A percentile compares a stretch with the other conserved stretches of the same genome.
phyloP scores from a whole-genome alignment of 2,888 invertebrate genomes.

The Ormyrus pomaceus region DNA sequence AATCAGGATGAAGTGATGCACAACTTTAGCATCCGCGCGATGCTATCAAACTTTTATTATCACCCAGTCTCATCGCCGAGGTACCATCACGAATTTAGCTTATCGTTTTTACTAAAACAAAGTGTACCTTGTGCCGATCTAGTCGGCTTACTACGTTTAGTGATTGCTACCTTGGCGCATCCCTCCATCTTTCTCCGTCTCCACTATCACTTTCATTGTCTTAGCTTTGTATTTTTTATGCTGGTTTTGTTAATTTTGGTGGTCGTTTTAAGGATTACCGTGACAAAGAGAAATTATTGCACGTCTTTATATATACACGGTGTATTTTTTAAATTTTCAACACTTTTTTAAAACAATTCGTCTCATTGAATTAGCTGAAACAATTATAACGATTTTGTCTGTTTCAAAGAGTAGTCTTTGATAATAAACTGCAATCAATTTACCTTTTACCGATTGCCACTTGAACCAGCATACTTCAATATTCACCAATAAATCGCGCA shows the following conservation, averaged over 20 bases:
- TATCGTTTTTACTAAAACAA: conserved; percentile 24
- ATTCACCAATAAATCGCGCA: background rate
- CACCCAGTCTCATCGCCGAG: conserved; percentile 10
- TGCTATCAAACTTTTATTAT: conserved; percentile 41
- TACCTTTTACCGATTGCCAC: too few species aligned
- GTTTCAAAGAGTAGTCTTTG: too few species aligned
- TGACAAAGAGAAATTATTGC: too few species aligned
- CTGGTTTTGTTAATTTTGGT: too few species aligned
- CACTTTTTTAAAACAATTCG: too few species aligned
- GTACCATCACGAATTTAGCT: conserved; percentile 49
- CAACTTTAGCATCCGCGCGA: conserved; percentile 16
- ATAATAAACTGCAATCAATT: too few species aligned
- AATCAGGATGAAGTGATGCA: conserved; percentile 18
- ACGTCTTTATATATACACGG: too few species aligned
- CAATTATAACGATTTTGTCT: too few species aligned
- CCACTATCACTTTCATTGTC: conserved; percentile 32
- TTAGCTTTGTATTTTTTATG: background rate
- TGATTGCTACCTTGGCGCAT: conserved; percentile 4
- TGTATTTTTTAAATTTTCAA: too few species aligned
- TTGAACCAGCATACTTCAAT: too few species aligned
- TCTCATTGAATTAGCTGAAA: too few species aligned
- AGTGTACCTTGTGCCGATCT: conserved; percentile 7
- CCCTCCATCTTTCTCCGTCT: conserved; percentile 15
- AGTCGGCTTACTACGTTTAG: conserved; percentile 10
- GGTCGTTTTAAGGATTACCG: too few species aligned